These are phyloP conservation scores for Chloroclystis v-ata DNA, from an alignment of 2,888 invertebrate genomes.

Conservation along the genomic window DNA sequence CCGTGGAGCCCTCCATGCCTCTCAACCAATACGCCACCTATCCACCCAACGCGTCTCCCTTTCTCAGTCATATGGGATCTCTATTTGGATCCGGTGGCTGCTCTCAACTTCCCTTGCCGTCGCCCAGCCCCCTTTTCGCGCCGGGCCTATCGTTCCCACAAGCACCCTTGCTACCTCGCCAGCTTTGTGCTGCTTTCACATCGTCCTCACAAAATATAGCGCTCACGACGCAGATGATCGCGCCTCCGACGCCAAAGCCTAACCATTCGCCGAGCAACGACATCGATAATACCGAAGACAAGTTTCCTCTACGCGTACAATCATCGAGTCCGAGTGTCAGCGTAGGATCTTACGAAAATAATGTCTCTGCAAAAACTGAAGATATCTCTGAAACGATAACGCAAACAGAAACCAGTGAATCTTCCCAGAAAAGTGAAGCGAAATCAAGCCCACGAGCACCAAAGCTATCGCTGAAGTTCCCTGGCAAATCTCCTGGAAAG, in stretches of 20 bases:
- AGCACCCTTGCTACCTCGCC: conserved; percentile 71
- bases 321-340: conserved; percentile 60
- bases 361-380: conserved; percentile 54
- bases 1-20: conserved; percentile 78
- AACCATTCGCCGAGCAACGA: conserved; percentile 66
- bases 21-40: conserved; percentile 72
- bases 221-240: conserved; percentile 88
- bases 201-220: conserved; percentile 90
- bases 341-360: conserved; percentile 58
- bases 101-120: conserved; percentile 82
- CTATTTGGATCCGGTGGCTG: conserved; percentile 79
- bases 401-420: conserved; percentile 36
- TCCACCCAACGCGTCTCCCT: conserved; percentile 77
- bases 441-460: conserved; percentile 51
- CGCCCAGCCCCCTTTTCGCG: conserved; percentile 80
- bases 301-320: conserved; percentile 55
- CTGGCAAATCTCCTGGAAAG: conserved; percentile 83
- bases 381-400: conserved; percentile 57
- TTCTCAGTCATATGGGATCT: conserved; percentile 77
- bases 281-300: conserved; percentile 58
- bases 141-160: conserved; percentile 79
- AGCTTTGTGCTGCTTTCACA: conserved; percentile 87
- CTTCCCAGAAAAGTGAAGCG: conserved; percentile 46
- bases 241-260: conserved; percentile 79
- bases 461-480: conserved; percentile 80